These are phyloP conservation scores for Andrena minutula DNA, from an alignment of 2,888 invertebrate genomes.

Conservation along the genomic window DNA sequence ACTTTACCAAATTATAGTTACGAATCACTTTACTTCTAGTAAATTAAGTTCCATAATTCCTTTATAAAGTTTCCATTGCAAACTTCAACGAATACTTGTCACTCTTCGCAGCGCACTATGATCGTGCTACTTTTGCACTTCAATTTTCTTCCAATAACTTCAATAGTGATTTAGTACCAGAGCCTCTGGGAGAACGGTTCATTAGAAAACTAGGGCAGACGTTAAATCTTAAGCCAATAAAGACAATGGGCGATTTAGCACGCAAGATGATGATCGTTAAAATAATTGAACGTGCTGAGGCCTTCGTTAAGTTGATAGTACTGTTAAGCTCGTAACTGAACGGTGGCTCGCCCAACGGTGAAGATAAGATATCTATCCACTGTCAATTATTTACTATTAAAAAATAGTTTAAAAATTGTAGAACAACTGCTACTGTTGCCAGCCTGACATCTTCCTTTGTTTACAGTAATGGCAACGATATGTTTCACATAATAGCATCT, in stretches of 20 bases:
- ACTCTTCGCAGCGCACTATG: neutral
- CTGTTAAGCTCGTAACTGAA: conserved; percentile 29
- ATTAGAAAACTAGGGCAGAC: conserved; percentile 27
- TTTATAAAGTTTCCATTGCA: neutral
- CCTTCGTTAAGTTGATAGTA: conserved; percentile 20
- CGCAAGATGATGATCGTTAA: conserved; percentile 65
- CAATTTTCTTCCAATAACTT: conserved; percentile 32
- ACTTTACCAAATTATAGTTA: too few relatives aligned
- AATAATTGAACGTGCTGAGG: conserved; percentile 70
- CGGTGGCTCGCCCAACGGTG: conserved; percentile 5
- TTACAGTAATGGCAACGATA: too few relatives aligned
- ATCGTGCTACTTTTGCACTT: conserved; percentile 32
- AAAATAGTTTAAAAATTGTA: too few relatives aligned
- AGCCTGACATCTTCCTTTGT: too few relatives aligned
- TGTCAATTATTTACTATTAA: conserved; percentile 14
- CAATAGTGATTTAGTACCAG: conserved; percentile 9
- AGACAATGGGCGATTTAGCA: conserved; percentile 73
- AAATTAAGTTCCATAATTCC: neutral
- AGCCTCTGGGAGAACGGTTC: conserved; percentile 16
- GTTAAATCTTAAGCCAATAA: conserved; percentile 69
- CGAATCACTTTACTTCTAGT: too few relatives aligned
- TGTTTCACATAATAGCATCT: too few relatives aligned
- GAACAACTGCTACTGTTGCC: too few relatives aligned
- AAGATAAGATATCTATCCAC: conserved; percentile 24
- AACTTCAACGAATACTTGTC: neutral